Percentiles rank a stretch among this genome's conserved stretches.
phyloP scores from a whole-genome alignment of 2,797 vertebrate genomes.

The Clarias laeviceps region DNA sequence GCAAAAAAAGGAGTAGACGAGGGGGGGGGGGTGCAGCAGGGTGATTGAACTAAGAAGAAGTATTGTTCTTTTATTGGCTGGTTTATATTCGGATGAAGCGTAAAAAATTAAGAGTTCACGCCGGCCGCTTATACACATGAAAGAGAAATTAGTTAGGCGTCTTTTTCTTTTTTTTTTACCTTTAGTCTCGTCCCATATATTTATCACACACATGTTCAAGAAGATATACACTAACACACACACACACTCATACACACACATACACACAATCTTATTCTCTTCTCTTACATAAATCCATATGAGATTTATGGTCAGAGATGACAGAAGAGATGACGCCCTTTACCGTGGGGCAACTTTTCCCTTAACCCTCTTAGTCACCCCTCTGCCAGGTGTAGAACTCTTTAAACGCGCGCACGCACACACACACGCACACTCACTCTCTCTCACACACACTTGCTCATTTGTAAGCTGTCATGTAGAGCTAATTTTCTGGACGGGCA shows the following conservation, averaged over 20 bases:
- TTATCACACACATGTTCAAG: not conserved
- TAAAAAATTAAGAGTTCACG: conserved; percentile 27
- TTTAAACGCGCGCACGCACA: conserved; percentile 26
- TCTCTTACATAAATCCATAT: conserved; percentile 55
- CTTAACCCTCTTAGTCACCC: conserved; percentile 58
- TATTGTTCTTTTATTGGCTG: conserved; percentile 49
- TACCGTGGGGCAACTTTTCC: conserved; percentile 55
- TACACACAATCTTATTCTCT: conserved; percentile 32
- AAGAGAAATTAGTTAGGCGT: not conserved
- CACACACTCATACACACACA: conserved; percentile 30
- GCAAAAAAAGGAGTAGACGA: conserved; percentile 2
- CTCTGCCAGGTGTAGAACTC: conserved; percentile 73
- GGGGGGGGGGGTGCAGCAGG: not conserved
- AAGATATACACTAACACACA: not conserved
- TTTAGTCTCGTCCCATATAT: not conserved
- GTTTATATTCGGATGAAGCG: conserved; percentile 35
- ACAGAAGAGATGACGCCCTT: conserved; percentile 62
- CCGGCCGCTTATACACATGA: not conserved
- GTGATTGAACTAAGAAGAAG: conserved; percentile 33
- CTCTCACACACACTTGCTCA: conserved; percentile 53
- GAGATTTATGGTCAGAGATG: conserved; percentile 75
- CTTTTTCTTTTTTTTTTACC: not conserved
- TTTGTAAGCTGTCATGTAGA: conserved; percentile 72
- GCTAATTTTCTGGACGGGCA: conserved; percentile 62
- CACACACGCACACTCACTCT: conserved; percentile 50